Conservation (phyloP, 2,888 invertebrate species). For the Pollenia labialis region DNA sequence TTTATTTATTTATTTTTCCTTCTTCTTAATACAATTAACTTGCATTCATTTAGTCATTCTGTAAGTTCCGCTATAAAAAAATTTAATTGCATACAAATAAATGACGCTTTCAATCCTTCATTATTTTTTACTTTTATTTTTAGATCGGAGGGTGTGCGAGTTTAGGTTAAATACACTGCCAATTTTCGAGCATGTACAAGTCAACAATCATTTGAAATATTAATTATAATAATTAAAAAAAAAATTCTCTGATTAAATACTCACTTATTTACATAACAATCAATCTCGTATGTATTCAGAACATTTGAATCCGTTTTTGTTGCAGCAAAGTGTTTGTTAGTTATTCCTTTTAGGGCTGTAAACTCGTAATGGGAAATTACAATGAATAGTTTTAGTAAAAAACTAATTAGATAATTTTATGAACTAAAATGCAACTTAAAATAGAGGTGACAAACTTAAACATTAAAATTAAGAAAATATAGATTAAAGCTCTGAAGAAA, state of each 20-base stretch:
- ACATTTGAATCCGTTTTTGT: slow-evolving; percentile 36
- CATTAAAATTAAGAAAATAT: no score
- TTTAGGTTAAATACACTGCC: slow-evolving; percentile 37
- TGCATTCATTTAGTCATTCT: slow-evolving; percentile 32
- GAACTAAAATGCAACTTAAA: no score
- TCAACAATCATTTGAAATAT: slow-evolving; percentile 35
- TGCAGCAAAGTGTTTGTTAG: not conserved
- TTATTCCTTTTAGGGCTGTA: slow-evolving; percentile 28
- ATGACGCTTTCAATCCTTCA: slow-evolving; percentile 26
- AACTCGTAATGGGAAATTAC: not conserved
- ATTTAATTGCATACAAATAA: slow-evolving; percentile 13
- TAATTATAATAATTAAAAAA: slow-evolving; percentile 51
- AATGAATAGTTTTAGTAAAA: no score
- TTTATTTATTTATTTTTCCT: slow-evolving; percentile 32
- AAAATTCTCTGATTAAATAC: slow-evolving; percentile 39
- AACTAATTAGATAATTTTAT: no score
- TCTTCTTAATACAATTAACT: not conserved
- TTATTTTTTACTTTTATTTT: slow-evolving; percentile 39
- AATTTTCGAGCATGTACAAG: slow-evolving; percentile 20
- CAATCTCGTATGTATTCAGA: slow-evolving; percentile 12
- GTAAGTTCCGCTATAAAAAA: slow-evolving; percentile 65
- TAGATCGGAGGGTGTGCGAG: slow-evolving; percentile 59
- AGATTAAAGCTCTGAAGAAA: no score
- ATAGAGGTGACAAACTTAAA: no score
- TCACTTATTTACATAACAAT: slow-evolving; percentile 13